Evolutionary conservation across 92 coral and sea anemone genomes (phyloP).

Genomic region (Parazoanthus atlanticus): DNA sequence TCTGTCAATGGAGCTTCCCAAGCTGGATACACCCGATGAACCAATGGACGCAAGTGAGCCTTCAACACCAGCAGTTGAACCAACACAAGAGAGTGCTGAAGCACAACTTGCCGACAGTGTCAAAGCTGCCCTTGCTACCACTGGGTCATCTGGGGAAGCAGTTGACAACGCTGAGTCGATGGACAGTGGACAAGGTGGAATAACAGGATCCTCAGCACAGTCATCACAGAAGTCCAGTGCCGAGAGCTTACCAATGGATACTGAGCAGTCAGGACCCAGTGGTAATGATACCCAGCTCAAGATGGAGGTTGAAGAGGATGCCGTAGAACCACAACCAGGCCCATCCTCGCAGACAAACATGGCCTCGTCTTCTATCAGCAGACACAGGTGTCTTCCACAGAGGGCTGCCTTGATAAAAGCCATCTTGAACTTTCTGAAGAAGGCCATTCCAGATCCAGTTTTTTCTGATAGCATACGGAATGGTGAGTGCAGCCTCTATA

Average conservation of each 20-base stretch:
- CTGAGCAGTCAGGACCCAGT: constrained; percentile 54
- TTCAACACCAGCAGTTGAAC: constrained; percentile 55
- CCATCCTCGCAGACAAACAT: constrained; percentile 15
- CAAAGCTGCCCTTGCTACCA: constrained; percentile 34
- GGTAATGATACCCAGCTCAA: constrained; percentile 49
- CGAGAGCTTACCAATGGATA: constrained; percentile 28
- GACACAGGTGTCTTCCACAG: constrained; percentile 92
- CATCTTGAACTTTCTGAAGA: constrained; percentile 89
- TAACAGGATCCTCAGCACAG: constrained; percentile 36
- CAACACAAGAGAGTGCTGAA: constrained; percentile 52
- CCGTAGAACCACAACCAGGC: constrained; percentile 23
- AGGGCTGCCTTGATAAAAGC: constrained; percentile 96
- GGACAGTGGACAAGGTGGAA: constrained; percentile 38
- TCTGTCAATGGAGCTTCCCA: constrained; percentile 82
- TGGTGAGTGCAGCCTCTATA: constrained; percentile 54
- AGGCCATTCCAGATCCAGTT: constrained; percentile 95
- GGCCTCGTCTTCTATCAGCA: constrained; percentile 63
- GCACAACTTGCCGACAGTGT: constrained; percentile 33
- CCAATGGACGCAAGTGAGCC: constrained; percentile 88
- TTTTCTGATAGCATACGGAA: constrained; percentile 94
- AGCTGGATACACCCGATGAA: constrained; percentile 69
- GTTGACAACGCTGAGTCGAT: constrained; percentile 50
- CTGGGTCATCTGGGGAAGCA: constrained; percentile 48
- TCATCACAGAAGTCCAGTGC: constrained; percentile 19
- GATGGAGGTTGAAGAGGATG: constrained; percentile 55